phyloP scores from a whole-genome alignment of 2,797 vertebrate species.

The Chrosomus eos region DNA sequence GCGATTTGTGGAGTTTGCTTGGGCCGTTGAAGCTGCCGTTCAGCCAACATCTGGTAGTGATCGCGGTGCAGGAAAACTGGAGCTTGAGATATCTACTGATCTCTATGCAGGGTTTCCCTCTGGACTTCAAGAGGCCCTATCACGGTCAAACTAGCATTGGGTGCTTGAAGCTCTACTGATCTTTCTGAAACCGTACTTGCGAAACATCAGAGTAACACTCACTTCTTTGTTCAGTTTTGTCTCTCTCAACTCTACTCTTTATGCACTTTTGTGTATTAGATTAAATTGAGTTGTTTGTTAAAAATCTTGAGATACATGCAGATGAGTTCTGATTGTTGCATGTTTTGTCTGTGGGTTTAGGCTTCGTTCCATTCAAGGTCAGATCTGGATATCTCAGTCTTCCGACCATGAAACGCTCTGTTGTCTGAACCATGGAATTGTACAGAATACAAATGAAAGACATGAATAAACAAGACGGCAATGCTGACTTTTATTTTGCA shows the following conservation, averaged over 20 bases:
- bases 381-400: constrained; percentile 4
- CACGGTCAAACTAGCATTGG: constrained; percentile 37
- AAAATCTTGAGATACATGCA: not conserved
- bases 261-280: not conserved
- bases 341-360: constrained; percentile 6
- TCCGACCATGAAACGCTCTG: not conserved
- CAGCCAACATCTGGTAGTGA: constrained; percentile 83
- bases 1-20: constrained; percentile 68
- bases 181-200: not conserved
- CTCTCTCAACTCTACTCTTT: not conserved
- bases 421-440: not conserved
- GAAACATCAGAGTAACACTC: not conserved
- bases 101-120: constrained; percentile 50
- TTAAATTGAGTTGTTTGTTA: not conserved
- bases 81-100: constrained; percentile 59
- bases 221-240: not conserved
- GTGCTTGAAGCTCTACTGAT: not conserved
- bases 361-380: not conserved
- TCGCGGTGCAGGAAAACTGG: constrained; percentile 54
- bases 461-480: not conserved
- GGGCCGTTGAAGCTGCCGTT: constrained; percentile 67
- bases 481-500: not conserved
- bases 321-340: not conserved
- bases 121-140: constrained; percentile 48
- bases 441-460: not conserved